Evolutionary conservation across 2,888 invertebrate genomes (phyloP).

Genomic region (Drosophila niveifrons): DNA sequence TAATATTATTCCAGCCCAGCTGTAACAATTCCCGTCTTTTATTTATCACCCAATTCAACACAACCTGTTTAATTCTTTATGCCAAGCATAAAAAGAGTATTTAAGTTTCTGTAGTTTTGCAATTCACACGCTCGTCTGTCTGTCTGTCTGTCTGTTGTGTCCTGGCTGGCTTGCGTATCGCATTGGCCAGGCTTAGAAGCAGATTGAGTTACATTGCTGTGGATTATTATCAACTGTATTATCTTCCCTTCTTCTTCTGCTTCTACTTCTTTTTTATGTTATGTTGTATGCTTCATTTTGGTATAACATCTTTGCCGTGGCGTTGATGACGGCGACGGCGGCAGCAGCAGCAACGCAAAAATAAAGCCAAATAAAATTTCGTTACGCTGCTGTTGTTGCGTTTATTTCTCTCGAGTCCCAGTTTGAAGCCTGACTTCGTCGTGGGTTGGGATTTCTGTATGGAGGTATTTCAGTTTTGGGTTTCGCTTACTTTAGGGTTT

Average conservation of each 20-base stretch:
- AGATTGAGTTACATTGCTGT: constrained; percentile 81
- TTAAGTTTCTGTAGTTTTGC: not conserved
- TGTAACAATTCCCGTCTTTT: constrained; percentile 10
- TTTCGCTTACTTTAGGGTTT: constrained; percentile 53
- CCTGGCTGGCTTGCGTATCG: constrained; percentile 65
- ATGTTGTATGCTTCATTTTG: constrained; percentile 8
- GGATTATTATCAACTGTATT: constrained; percentile 82
- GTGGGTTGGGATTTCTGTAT: constrained; percentile 38
- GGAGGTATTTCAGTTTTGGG: constrained; percentile 17
- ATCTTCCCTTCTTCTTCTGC: constrained; percentile 54
- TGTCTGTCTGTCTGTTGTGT: constrained; percentile 53
- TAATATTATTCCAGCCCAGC: constrained; percentile 1
- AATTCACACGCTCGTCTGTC: constrained; percentile 26
- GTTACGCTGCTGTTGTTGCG: constrained; percentile 76
- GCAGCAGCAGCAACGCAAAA: constrained; percentile 3
- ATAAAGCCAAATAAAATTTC: constrained; percentile 77
- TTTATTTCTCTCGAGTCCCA: constrained; percentile 40
- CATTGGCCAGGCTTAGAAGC: constrained; percentile 70
- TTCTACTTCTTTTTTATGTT: constrained; percentile 1
- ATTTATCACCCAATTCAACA: constrained; percentile 11
- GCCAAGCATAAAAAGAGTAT: constrained; percentile 37
- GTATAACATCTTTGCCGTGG: constrained; percentile 30
- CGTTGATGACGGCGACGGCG: constrained; percentile 42
- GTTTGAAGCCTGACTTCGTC: constrained; percentile 22
- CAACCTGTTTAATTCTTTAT: constrained; percentile 21